A percentile compares a stretch with the other conserved stretches of the same genome.
Evolutionary conservation across 2,797 vertebrate species (phyloP).

Genomic region (Antrozous pallidus): DNA sequence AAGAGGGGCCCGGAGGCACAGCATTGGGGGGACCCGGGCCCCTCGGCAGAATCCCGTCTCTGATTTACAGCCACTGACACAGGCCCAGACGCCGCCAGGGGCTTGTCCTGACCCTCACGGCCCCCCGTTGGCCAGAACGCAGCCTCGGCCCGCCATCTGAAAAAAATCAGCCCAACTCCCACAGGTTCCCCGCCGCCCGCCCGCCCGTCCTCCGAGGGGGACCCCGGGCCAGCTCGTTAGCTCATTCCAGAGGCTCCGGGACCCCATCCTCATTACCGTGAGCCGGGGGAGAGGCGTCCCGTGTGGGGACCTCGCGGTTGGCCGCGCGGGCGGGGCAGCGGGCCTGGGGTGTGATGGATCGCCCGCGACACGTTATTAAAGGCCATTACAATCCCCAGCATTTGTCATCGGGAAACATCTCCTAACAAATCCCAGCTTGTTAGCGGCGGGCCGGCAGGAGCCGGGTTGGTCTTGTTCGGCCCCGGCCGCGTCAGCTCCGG

Average conservation of each 20-base stretch:
- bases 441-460: conserved; percentile 59
- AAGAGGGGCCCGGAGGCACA: neutral
- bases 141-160: neutral
- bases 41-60: neutral
- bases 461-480: conserved; percentile 56
- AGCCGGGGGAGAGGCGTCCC: neutral
- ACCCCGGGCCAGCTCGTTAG: neutral
- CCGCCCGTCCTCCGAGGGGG: neutral
- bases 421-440: conserved; percentile 62
- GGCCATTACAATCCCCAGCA: conserved; percentile 65
- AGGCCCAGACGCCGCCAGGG: neutral
- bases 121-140: neutral
- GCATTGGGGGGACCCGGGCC: neutral
- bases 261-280: neutral
- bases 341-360: conserved; percentile 33
- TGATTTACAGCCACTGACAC: neutral
- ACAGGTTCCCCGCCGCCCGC: neutral
- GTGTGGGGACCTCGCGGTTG: neutral
- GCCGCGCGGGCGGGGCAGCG: neutral
- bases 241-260: neutral
- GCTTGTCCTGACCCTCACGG: neutral
- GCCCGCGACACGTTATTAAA: conserved; percentile 59
- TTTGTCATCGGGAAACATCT: conserved; percentile 68
- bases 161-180: neutral
- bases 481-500: conserved; percentile 64